These are phyloP conservation scores for Holacanthus passer DNA, from an alignment of 2,113 vertebrate genomes.

Conservation along the genomic window DNA sequence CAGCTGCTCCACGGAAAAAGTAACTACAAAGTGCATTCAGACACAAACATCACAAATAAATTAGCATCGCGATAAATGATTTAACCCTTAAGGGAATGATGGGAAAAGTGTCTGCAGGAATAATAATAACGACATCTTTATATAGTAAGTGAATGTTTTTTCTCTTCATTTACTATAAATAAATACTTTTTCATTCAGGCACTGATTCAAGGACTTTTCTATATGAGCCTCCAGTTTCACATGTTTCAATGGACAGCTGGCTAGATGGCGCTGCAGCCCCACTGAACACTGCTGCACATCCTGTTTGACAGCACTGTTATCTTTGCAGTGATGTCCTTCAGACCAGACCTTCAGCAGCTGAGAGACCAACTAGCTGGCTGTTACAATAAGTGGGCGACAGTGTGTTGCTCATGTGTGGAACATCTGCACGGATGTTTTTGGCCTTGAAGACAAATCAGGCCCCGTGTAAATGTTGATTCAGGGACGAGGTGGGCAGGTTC, in stretches of 20 bases:
- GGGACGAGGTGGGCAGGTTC: background rate
- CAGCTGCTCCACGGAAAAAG: background rate
- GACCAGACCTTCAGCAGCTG: background rate
- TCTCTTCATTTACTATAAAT: background rate
- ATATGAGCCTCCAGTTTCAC: background rate
- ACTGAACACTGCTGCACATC: slow-evolving; percentile 4
- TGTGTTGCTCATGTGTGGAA: background rate
- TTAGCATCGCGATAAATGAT: background rate
- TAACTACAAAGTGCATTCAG: background rate
- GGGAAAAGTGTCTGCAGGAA: background rate
- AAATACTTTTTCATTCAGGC: background rate
- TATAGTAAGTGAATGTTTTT: background rate
- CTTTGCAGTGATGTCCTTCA: background rate
- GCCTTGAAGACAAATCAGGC: background rate
- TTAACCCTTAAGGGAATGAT: background rate
- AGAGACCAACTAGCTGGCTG: background rate
- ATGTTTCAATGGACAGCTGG: background rate
- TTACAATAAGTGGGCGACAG: background rate
- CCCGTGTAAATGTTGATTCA: background rate
- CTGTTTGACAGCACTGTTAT: background rate
- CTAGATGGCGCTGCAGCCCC: slow-evolving; percentile 32
- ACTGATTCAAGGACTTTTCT: background rate
- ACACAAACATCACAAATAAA: background rate
- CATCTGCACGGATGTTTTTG: background rate
- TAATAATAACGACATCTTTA: background rate